Evolutionary conservation across 1,140 invertebrate genomes (phyloP), one percentile per base, ranked within the genome.

Genomic region (Zaprionus taronus): DNA sequence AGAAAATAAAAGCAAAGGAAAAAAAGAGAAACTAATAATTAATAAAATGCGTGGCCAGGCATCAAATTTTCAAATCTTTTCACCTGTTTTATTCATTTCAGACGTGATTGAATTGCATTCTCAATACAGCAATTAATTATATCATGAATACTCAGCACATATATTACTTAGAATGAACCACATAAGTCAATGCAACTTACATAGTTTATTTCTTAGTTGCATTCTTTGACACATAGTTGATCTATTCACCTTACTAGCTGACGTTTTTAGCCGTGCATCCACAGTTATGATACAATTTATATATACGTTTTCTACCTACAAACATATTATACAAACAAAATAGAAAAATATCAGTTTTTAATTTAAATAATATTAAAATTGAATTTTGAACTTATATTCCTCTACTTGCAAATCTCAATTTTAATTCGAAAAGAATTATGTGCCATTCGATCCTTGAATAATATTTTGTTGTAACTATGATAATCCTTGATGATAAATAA

Each of bases 11-110:
- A 58, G 34, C 31, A 73, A 57, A 53, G 26, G 34, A 60, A 62
- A 62, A 67, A 67, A 36, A 41, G 24, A 56, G 15, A 60, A 38
- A 47, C 3, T 60, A 68, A 36, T 44, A 41, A 65, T 57, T 38
- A 56, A 36, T 34, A 77, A 89, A 91, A 91, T 91, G 91, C 91
- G 91, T 92, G 91, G 91, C 91, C 90, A 91, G 85, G 91, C 91
- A 92, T 91, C 76, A 86, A 90, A 68, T 69, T 77, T 86, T 73
- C 72, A 77, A 65, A 11, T 51, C 20, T 80, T 71, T 67, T 85
- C 79, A 85, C 81, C 34, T 53, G 73, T 72, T 66, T 74, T 82
- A 70, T 73, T 82, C 26, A 80, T 79, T 89, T 84, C 51, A 41
- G 44, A 55, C 53, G 22, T 69, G 44, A 75, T 58, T 3, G 58